phyloP scores from a whole-genome alignment of 2,797 vertebrate genomes.

The Poecile montanus region DNA sequence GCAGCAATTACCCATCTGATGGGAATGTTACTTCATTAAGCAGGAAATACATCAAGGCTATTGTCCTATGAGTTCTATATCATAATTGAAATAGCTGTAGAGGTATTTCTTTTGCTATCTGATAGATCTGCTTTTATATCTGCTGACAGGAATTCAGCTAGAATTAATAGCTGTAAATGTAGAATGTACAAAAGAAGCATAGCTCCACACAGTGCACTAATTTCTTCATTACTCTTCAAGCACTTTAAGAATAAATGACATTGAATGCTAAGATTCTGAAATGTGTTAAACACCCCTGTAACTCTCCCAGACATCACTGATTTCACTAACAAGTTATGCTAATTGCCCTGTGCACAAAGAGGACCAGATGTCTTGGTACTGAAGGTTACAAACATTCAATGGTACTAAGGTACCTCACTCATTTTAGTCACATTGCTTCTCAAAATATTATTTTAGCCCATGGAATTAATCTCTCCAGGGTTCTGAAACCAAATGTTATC shows the following conservation, averaged over 20 bases:
- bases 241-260: slow-evolving; percentile 30
- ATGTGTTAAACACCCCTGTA: slow-evolving; percentile 10
- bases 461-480: not conserved
- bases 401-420: not conserved
- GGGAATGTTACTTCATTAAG: slow-evolving; percentile 46
- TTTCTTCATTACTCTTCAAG: slow-evolving; percentile 37
- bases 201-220: not conserved
- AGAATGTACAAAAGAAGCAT: slow-evolving; percentile 12
- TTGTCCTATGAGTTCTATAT: slow-evolving; percentile 24
- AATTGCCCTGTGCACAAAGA: not conserved
- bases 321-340: slow-evolving; percentile 24
- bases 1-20: slow-evolving; percentile 29
- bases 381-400: not conserved
- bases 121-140: slow-evolving; percentile 46
- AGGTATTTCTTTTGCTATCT: slow-evolving; percentile 20
- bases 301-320: slow-evolving; percentile 2
- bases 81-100: slow-evolving; percentile 46
- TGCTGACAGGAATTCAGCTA: slow-evolving; percentile 43
- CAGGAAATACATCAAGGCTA: slow-evolving; percentile 49
- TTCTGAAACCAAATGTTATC: not conserved
- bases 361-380: not conserved
- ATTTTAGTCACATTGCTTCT: not conserved
- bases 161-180: slow-evolving; percentile 47
- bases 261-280: slow-evolving; percentile 3
- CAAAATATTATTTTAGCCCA: not conserved